Evolutionary conservation across 2,113 vertebrate genomes (phyloP), one percentile per base, ranked within the genome.

Genomic region (Aythya baeri): DNA sequence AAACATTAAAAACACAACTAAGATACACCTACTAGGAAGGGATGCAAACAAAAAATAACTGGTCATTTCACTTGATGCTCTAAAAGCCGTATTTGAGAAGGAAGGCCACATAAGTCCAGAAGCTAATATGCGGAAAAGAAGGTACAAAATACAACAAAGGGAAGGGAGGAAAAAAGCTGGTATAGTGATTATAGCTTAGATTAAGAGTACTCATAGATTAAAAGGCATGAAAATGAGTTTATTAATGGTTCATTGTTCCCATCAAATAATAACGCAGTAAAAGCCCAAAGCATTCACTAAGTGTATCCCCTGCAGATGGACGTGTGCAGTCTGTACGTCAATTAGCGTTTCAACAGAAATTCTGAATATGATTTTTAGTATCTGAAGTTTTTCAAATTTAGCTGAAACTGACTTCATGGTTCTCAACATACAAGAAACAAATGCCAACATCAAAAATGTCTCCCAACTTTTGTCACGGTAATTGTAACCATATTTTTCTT

Each of bases 291-390:
- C 0, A 0, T 49, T 89, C 25, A 75, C 46, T 57, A 71, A 68
- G 3, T 63, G 65, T 29, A 57, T 84, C 22, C 55, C 75, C 62
- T 79, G 55, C 17, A 92, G 31, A 81, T 25, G 26, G 23, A 77
- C 31, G 36, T 0, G 0, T 32, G 18, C 52, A 59, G 27, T 54
- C 43, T 76, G 15, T 43, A 41, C 13, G 9, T 9, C 41, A 66
- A 38, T 29, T 38, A 54, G 26, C 10, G 4, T 62, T 71, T 71
- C 54, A 57, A 17, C 1, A 74, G 11, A 41, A 86, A 50, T 27
- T 7, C 43, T 0, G 2, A 32, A 5, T 12, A 65, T 7, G 7
- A 58, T 59, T 70, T 77, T 54, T 55, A 71, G 13, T 75, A 57
- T 26, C 46, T 78, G 58, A 68, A 72, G 38, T 12, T 75, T 66